phyloP scores from a whole-genome alignment of 2,797 vertebrate species.

The Gymnopithys bicolor region DNA sequence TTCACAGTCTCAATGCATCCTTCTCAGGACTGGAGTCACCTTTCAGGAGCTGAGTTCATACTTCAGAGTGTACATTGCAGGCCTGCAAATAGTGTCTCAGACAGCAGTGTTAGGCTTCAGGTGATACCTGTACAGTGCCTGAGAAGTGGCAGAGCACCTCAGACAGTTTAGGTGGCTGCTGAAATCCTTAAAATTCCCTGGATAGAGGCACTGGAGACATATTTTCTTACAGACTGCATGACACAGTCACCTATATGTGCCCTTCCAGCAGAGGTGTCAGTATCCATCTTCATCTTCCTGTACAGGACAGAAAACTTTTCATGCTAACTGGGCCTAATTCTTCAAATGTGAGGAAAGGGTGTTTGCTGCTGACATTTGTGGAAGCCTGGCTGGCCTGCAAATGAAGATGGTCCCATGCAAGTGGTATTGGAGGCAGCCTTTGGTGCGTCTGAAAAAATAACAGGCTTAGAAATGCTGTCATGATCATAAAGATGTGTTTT shows the following conservation, averaged over 20 bases:
- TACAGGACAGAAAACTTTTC: background rate
- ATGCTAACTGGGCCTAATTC: background rate
- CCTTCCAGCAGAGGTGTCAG: background rate
- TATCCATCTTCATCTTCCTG: background rate
- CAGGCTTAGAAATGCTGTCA: background rate
- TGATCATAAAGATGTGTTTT: background rate
- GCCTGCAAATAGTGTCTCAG: background rate
- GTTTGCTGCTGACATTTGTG: background rate
- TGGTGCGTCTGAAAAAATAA: background rate
- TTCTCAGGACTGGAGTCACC: background rate
- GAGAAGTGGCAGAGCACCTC: background rate
- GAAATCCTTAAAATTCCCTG: constrained; percentile 1
- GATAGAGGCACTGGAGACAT: background rate
- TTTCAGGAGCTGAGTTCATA: background rate
- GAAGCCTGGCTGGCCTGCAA: background rate
- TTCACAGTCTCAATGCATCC: background rate
- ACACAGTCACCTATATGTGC: rapidly evolving
- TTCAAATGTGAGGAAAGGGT: background rate
- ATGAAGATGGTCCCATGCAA: background rate
- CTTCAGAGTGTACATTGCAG: background rate
- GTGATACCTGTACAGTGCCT: background rate
- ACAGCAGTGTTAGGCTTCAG: background rate
- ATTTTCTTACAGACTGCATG: background rate
- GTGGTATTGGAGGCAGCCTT: background rate
- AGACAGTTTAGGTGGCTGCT: background rate